Percentiles rank a stretch among this genome's conserved stretches.
Evolutionary conservation across 2,797 vertebrate genomes (phyloP).

Genomic region (Ficedula albicollis): DNA sequence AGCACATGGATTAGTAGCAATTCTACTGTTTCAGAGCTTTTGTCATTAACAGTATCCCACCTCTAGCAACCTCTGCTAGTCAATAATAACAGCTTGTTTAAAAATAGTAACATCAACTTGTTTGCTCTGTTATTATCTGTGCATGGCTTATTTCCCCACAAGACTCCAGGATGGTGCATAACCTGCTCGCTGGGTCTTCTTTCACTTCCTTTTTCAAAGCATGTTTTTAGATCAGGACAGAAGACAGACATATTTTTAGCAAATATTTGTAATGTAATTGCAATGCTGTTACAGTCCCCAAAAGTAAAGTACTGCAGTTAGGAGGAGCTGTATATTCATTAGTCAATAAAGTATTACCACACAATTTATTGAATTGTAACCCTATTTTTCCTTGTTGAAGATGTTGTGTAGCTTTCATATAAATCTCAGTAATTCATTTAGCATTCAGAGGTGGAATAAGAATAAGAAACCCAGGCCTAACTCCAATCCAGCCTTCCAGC

Average conservation of each 20-base stretch:
- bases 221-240: conserved; percentile 24
- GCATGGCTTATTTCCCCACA: conserved; percentile 82
- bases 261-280: conserved; percentile 37
- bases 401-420: conserved; percentile 34
- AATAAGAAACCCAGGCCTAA: conserved; percentile 42
- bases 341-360: conserved; percentile 61
- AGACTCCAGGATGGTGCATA: not conserved
- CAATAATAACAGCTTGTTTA: conserved; percentile 85
- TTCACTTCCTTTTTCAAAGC: not conserved
- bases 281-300: conserved; percentile 27
- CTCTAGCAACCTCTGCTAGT: conserved; percentile 73
- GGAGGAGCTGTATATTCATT: conserved; percentile 49
- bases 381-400: conserved; percentile 59
- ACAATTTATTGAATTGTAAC: conserved; percentile 61
- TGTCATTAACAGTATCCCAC: conserved; percentile 71
- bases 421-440: conserved; percentile 72
- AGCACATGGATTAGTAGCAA: conserved; percentile 5
- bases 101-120: conserved; percentile 71
- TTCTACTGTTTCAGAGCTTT: conserved; percentile 61
- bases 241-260: conserved; percentile 48
- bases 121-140: conserved; percentile 80
- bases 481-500: conserved; percentile 17
- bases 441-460: conserved; percentile 23
- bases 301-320: conserved; percentile 59
- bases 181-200: conserved; percentile 1